Conservation (phyloP, 2,113 vertebrate species). For the Meleagris gallopavo region DNA sequence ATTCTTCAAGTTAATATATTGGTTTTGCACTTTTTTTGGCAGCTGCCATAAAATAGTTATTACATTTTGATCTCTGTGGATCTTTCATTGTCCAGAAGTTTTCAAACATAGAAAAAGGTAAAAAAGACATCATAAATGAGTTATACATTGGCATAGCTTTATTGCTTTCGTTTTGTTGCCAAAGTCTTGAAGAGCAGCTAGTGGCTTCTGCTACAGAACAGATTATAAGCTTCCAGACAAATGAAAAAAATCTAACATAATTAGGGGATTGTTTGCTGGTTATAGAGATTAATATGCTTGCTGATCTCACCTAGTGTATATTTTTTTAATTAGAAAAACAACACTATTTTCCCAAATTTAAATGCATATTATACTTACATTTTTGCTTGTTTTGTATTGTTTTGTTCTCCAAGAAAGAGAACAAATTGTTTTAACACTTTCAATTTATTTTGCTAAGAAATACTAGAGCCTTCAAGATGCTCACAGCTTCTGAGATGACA, state of each 20-base stretch:
- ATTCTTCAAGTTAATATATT: background rate
- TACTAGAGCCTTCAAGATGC: background rate
- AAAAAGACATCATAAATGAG: background rate
- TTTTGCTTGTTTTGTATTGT: background rate
- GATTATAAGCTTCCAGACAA: background rate
- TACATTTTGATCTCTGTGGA: constrained; percentile 5
- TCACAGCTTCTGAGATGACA: background rate
- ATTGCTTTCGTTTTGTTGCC: background rate
- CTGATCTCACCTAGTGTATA: background rate
- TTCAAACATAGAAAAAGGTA: background rate
- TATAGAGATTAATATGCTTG: background rate
- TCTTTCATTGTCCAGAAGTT: background rate
- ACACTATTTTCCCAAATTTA: background rate
- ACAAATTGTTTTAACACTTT: background rate
- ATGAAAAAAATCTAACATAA: background rate
- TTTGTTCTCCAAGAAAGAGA: background rate
- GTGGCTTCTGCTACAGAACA: background rate
- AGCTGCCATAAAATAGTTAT: background rate
- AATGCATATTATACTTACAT: background rate
- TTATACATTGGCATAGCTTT: background rate
- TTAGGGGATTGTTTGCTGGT: background rate
- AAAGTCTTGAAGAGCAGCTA: background rate
- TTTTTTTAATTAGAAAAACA: background rate
- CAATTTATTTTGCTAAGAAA: background rate
- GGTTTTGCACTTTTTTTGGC: background rate